Evolutionary conservation across 2,113 vertebrate species (phyloP), one percentile per base, ranked within the genome.

Genomic region (Oostethus manadensis): DNA sequence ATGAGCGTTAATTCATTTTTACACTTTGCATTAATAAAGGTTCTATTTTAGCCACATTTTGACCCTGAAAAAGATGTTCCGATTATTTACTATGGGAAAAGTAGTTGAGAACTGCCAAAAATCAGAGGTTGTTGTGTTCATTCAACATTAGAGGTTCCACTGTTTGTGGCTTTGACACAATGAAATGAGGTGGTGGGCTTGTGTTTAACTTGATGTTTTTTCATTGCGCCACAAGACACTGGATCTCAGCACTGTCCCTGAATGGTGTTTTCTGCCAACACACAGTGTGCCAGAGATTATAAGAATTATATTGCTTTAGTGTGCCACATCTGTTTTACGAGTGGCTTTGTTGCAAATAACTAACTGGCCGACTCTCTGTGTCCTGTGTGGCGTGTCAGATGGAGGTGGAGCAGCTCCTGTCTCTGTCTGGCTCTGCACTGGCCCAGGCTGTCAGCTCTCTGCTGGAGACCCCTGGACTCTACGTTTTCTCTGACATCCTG

Each of bases 321-420:
- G 29, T 10, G 22, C 9, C 23, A 23, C 50, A 64, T 26, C 44
- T 64, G 47, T 68, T 14, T 33, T 26, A 26, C 48, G 20, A 38
- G 18, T 33, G 10, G 22, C 46, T 53, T 11, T 50, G 33, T 8
- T 33, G 33, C 29, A 15, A 14, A 18, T 64, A 10, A 58, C 61
- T 51, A 60, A 48, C 44, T 69, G 35, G 4, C 29, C 5, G 29
- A 33, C 38, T 42, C 38, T 64, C 51, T 50, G 6, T 66, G 56
- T 74, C 60, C 38, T 42, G 29, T 83, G 15, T 77, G 15, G 45
- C 16, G 15, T 43, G 57, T 72, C 74, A 91, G 90, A 91, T 91
- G 90, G 89, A 91, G 88, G 89, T 88, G 78, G 90, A 91, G 78
- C 90, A 91, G 85, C 85, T 91, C 68, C 79, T 87, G 79, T 87